Evolutionary conservation across 2,113 vertebrate species (phyloP).

Genomic region (Melierax canorus): DNA sequence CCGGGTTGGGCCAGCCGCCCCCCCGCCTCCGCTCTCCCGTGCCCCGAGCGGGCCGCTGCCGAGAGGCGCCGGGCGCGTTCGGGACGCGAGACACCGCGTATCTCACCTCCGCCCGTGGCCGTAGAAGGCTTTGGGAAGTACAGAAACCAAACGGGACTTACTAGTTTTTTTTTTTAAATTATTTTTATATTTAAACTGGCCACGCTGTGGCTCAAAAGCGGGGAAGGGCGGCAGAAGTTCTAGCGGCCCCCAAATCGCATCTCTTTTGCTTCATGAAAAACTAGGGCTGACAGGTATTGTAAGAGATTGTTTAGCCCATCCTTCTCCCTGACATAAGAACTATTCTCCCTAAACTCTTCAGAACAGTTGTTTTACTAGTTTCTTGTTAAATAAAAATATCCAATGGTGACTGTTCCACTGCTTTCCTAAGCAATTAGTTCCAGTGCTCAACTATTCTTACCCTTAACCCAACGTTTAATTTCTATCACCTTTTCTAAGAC

Average conservation of each 20-base stretch:
- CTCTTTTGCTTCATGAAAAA: neutral
- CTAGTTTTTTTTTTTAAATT: no score
- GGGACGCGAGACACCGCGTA: no score
- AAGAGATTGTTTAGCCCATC: neutral
- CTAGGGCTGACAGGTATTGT: neutral
- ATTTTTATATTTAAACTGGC: no score
- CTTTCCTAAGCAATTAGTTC: neutral
- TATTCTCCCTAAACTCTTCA: neutral
- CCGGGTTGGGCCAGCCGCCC: no score
- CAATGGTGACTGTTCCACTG: neutral
- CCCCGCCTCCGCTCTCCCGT: no score
- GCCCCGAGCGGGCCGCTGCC: no score
- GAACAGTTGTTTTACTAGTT: neutral
- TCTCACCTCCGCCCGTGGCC: no score
- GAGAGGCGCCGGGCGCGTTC: no score
- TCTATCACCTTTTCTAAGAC: neutral
- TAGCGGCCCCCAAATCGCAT: neutral
- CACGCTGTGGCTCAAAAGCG: no score
- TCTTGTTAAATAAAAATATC: neutral
- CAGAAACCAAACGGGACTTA: no score
- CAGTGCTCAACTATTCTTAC: neutral
- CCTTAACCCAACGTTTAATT: neutral
- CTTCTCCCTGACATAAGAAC: neutral
- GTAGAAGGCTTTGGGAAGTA: no score
- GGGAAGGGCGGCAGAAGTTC: no score